These are phyloP conservation scores for Acanthopagrus latus DNA, from an alignment of 2,797 vertebrate genomes.

Conservation along the genomic window DNA sequence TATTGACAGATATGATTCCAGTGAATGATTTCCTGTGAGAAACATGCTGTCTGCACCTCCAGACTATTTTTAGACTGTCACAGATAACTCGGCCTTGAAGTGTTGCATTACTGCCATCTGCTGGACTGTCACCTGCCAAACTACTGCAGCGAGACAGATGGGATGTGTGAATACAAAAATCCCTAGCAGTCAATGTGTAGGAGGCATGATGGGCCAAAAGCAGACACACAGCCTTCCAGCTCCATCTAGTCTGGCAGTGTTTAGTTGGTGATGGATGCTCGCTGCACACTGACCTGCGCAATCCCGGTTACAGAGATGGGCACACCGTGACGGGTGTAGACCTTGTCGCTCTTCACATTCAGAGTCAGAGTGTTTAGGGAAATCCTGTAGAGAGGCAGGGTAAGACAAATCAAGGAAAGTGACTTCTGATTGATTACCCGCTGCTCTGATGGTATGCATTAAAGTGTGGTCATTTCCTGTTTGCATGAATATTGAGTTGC, in stretches of 20 bases:
- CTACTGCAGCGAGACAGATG: too few species aligned
- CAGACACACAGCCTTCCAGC: background rate
- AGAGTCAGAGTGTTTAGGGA: constrained; percentile 94
- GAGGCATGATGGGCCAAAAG: background rate
- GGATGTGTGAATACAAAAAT: too few species aligned
- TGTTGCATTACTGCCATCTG: too few species aligned
- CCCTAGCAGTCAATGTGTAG: background rate
- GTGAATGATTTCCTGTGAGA: too few species aligned
- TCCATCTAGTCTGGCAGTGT: background rate
- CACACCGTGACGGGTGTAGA: constrained; percentile 94
- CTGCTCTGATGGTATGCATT: constrained; percentile 21
- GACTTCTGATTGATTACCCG: constrained; percentile 15
- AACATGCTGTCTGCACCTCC: too few species aligned
- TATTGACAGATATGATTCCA: too few species aligned
- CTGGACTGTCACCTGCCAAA: too few species aligned
- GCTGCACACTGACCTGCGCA: constrained; percentile 87
- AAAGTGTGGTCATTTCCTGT: background rate
- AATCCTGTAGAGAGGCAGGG: constrained; percentile 83
- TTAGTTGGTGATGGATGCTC: background rate
- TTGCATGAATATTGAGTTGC: background rate
- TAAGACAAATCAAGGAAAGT: background rate
- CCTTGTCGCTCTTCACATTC: constrained; percentile 95
- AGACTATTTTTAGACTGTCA: too few species aligned
- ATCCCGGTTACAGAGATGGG: constrained; percentile 95
- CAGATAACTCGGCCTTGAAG: too few species aligned